These are phyloP conservation scores for Peromyscus attwateri DNA, from an alignment of 2,797 vertebrate genomes.

Conservation along the genomic window DNA sequence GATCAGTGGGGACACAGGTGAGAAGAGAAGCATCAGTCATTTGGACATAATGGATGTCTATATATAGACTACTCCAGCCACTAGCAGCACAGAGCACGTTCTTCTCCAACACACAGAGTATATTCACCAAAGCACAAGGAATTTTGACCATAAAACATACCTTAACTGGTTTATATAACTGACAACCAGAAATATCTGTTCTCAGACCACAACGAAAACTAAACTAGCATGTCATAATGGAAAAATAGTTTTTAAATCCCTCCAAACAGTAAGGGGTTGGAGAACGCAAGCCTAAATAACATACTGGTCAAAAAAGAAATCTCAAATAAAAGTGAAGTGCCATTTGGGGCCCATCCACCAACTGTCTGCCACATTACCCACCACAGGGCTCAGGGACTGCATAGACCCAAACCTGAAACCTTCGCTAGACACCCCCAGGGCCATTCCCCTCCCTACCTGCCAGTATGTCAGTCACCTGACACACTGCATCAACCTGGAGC, in stretches of 20 bases:
- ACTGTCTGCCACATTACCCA: not conserved
- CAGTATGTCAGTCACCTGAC: not conserved
- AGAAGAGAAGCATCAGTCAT: not conserved
- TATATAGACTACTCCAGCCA: not conserved
- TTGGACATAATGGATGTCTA: not conserved
- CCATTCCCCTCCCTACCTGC: too few relatives aligned
- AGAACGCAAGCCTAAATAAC: not conserved
- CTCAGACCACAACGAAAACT: not conserved
- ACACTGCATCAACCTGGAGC: not conserved
- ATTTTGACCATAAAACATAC: not conserved
- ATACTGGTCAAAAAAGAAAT: not conserved
- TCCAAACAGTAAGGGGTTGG: not conserved
- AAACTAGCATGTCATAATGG: not conserved
- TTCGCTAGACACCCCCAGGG: not conserved
- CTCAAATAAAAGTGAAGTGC: not conserved
- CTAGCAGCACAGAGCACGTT: not conserved
- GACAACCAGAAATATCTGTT: not conserved
- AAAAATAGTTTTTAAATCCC: not conserved
- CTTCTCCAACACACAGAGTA: not conserved
- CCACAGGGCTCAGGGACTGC: not conserved
- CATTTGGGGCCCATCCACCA: too few relatives aligned
- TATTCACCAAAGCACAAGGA: not conserved
- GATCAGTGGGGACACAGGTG: not conserved
- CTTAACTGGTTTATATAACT: not conserved
- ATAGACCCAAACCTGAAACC: not conserved